Evolutionary conservation across 2,113 vertebrate genomes (phyloP).

Genomic region (Myocastor coypus): DNA sequence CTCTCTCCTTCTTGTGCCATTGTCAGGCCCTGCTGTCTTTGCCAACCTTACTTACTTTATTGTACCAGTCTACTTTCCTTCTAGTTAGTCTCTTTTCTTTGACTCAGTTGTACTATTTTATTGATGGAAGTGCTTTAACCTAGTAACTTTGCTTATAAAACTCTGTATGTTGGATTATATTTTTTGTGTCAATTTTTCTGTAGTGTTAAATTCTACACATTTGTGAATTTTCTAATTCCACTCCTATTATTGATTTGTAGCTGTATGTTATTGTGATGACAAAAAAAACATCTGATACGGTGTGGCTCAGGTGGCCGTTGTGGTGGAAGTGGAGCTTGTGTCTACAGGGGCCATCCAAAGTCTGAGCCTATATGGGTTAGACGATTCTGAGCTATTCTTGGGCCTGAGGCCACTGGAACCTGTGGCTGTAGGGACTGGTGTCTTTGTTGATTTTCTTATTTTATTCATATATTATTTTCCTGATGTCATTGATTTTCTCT

Average conservation of each 20-base stretch:
- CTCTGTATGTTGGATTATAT: not conserved
- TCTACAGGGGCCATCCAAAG: not conserved
- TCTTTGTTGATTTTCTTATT: not conserved
- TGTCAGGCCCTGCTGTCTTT: not conserved
- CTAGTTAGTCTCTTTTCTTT: not conserved
- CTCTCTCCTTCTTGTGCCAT: not conserved
- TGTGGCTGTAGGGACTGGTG: not conserved
- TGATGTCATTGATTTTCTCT: not conserved
- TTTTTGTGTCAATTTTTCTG: no score
- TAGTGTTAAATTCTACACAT: not conserved
- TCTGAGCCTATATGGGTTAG: not conserved
- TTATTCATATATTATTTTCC: not conserved
- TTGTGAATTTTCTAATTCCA: not conserved
- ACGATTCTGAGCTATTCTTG: not conserved
- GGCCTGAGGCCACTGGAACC: not conserved
- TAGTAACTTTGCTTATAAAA: not conserved
- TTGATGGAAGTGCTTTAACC: not conserved
- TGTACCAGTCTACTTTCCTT: not conserved
- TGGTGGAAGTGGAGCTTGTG: not conserved
- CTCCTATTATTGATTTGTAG: not conserved
- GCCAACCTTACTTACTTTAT: not conserved
- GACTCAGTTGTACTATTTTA: not conserved
- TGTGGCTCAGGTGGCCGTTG: not conserved
- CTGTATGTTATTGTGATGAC: not conserved
- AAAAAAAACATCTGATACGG: not conserved